A percentile compares a stretch with the other conserved stretches of the same genome.
Conservation (phyloP, 1,140 invertebrate species). For the Manduca sexta region DNA sequence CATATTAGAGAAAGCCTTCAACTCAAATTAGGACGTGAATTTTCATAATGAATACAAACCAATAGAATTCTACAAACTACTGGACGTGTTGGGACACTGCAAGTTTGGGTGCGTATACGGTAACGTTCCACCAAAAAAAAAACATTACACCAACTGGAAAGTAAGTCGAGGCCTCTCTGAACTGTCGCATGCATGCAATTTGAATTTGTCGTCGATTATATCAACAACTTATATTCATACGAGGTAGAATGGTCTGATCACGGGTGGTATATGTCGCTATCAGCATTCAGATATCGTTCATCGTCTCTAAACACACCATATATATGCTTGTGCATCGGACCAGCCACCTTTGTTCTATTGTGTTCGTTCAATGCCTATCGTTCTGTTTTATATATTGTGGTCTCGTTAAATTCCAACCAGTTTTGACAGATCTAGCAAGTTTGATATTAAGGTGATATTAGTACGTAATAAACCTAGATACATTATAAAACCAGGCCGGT, state of each 20-base stretch:
- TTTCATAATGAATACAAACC: no score
- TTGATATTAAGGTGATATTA: no score
- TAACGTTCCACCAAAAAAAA: no score
- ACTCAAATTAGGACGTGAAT: no score
- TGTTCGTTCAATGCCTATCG: background rate
- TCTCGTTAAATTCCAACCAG: no score
- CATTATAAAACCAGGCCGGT: no score
- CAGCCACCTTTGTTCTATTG: slow-evolving; percentile 15
- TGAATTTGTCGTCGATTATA: slow-evolving; percentile 15
- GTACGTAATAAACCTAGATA: no score
- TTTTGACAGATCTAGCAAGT: no score
- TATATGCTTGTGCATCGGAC: slow-evolving; percentile 27
- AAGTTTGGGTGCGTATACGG: no score
- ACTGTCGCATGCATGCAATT: slow-evolving; percentile 3
- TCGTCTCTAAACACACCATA: slow-evolving; percentile 39
- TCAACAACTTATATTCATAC: slow-evolving; percentile 14
- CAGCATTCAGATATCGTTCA: slow-evolving; percentile 27
- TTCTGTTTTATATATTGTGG: background rate
- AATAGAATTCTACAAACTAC: no score
- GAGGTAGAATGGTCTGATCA: slow-evolving; percentile 6
- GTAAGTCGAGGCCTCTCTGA: slow-evolving; percentile 7
- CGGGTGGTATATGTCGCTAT: slow-evolving; percentile 18
- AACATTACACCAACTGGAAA: slow-evolving; percentile 5
- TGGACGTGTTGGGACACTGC: no score
- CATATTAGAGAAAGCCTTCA: no score